These are phyloP conservation scores for Diprion similis DNA, from an alignment of 1,140 invertebrate species.

Conservation along the genomic window DNA sequence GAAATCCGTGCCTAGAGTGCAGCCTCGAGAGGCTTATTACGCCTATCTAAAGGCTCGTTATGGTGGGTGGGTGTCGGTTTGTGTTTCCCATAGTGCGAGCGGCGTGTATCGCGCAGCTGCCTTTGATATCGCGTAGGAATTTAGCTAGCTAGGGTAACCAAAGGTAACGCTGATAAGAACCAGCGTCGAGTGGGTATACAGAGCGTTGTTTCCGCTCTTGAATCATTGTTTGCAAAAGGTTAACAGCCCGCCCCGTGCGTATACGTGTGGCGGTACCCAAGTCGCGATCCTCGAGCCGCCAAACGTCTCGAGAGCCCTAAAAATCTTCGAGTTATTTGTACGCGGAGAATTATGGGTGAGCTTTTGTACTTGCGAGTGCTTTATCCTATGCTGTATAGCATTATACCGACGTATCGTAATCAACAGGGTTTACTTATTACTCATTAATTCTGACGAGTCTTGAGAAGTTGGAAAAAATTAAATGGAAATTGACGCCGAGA, in stretches of 20 bases:
- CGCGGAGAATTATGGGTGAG: too few species aligned
- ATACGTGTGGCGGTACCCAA: constrained; percentile 39
- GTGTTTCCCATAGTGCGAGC: neutral
- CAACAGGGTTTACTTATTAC: too few species aligned
- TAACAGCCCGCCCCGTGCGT: constrained; percentile 53
- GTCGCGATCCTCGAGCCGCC: neutral
- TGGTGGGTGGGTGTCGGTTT: neutral
- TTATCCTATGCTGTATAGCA: too few species aligned
- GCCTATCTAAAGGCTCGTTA: neutral
- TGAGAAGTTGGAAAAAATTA: neutral
- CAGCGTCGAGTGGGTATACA: neutral
- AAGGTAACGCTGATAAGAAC: neutral
- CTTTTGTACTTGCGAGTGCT: too few species aligned
- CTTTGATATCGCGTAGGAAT: neutral
- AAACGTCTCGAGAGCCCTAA: too few species aligned
- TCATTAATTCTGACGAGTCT: too few species aligned
- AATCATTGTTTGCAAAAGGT: constrained; percentile 61
- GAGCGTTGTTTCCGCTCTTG: constrained; percentile 47
- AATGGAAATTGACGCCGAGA: neutral
- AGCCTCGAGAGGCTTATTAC: neutral
- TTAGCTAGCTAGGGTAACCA: neutral
- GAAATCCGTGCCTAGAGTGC: neutral
- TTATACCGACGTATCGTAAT: too few species aligned
- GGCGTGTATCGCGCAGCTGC: neutral
- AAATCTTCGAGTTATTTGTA: too few species aligned